phyloP scores from a whole-genome alignment of 2,797 vertebrate genomes.

The Bufotes viridis region DNA sequence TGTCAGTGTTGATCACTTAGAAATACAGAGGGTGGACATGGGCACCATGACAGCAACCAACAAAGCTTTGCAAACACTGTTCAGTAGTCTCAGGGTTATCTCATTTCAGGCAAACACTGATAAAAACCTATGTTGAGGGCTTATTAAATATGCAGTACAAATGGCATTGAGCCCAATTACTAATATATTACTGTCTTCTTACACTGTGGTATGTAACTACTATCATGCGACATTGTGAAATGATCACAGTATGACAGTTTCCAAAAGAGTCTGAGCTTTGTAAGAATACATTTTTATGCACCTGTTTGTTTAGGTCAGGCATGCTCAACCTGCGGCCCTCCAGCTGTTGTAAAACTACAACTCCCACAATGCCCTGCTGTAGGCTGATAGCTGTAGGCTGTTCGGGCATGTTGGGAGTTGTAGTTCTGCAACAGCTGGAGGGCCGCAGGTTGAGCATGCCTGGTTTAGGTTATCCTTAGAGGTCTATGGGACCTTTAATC shows the following conservation, averaged over 20 bases:
- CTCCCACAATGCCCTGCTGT: no score
- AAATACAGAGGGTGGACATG: conserved; percentile 48
- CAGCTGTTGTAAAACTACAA: no score
- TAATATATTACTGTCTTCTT: background rate
- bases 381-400: no score
- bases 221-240: background rate
- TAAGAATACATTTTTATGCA: no score
- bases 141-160: background rate
- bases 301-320: no score
- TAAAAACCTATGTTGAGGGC: background rate
- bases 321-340: no score
- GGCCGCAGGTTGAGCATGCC: no score
- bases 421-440: no score
- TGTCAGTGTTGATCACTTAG: conserved; percentile 49
- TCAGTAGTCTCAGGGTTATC: background rate
- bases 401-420: no score
- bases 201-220: background rate
- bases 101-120: background rate
- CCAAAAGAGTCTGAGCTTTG: no score
- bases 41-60: conserved; percentile 47
- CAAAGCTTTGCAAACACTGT: background rate
- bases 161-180: background rate
- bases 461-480: no score
- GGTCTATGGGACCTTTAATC: no score
- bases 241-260: background rate